Conservation (phyloP, 2,888 invertebrate species). For the Flabesymbios commensalis region DNA sequence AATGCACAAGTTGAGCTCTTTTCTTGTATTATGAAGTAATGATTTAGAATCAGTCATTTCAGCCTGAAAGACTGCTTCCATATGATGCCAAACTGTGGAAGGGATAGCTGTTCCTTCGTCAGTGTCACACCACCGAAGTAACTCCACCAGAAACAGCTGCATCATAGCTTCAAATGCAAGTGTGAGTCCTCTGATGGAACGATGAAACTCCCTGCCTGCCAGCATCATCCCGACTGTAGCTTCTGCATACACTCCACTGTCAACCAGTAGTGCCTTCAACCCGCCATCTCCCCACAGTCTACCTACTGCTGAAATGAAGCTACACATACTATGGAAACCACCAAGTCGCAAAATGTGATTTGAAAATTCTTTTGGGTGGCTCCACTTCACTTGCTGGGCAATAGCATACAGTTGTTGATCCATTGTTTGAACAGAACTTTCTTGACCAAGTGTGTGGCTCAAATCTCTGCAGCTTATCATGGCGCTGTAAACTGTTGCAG, state of each 20-base stretch:
- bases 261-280: constrained; percentile 4
- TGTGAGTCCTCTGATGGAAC: neutral
- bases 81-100: no score
- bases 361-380: neutral
- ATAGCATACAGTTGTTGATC: constrained; percentile 4
- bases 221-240: constrained; percentile 4
- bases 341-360: neutral
- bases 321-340: constrained; percentile 2
- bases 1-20: no score
- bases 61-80: neutral
- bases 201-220: constrained; percentile 3
- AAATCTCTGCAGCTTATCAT: constrained; percentile 9
- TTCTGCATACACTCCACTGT: constrained; percentile 10
- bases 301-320: neutral
- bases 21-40: no score
- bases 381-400: constrained; percentile 14
- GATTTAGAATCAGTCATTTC: neutral
- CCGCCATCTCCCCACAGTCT: constrained; percentile 17
- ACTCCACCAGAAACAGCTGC: neutral
- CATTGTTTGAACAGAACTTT: constrained; percentile 6
- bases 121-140: constrained; percentile 2
- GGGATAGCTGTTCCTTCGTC: no score
- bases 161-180: constrained; percentile 6
- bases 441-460: neutral
- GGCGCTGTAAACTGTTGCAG: neutral